Percentiles rank a stretch among this genome's conserved stretches.
Conservation (phyloP, 2,888 invertebrate species). For the Netelia fuscicornis region DNA sequence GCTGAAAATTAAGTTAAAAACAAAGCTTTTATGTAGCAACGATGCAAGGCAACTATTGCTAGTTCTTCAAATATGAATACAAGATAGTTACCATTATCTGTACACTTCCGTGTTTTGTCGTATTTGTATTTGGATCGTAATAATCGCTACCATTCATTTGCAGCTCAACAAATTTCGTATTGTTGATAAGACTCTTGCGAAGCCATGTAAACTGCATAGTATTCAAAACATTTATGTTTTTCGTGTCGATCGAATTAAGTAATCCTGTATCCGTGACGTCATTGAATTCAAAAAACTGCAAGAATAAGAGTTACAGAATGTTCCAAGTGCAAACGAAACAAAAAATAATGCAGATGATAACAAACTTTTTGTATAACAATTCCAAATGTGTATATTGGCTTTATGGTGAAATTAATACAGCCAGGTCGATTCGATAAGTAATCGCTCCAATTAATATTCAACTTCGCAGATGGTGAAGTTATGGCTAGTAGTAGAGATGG, state of each 20-base stretch:
- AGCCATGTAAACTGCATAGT: conserved; percentile 84
- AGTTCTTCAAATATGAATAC: not conserved
- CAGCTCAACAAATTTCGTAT: conserved; percentile 82
- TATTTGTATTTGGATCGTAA: conserved; percentile 75
- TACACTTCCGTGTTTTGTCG: conserved; percentile 80
- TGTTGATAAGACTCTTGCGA: conserved; percentile 80
- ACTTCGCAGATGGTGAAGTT: conserved; percentile 84
- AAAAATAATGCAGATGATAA: not conserved
- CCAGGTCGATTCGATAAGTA: conserved; percentile 77
- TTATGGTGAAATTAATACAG: conserved; percentile 84
- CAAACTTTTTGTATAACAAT: conserved; percentile 88
- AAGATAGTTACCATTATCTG: conserved; percentile 76
- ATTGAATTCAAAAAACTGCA: conserved; percentile 87
- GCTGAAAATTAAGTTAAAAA: conserved; percentile 82
- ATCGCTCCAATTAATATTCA: conserved; percentile 86
- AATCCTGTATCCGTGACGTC: conserved; percentile 86
- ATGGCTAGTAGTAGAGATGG: conserved; percentile 87
- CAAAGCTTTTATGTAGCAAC: not conserved
- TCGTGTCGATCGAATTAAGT: conserved; percentile 78
- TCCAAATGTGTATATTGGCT: conserved; percentile 87
- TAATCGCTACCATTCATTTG: conserved; percentile 78
- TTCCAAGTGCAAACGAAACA: not conserved
- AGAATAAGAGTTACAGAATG: not conserved
- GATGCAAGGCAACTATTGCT: not conserved
- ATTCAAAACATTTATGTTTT: conserved; percentile 81